These are phyloP conservation scores for Cephalopholis sonnerati DNA, from an alignment of 2,113 vertebrate species.

Conservation along the genomic window DNA sequence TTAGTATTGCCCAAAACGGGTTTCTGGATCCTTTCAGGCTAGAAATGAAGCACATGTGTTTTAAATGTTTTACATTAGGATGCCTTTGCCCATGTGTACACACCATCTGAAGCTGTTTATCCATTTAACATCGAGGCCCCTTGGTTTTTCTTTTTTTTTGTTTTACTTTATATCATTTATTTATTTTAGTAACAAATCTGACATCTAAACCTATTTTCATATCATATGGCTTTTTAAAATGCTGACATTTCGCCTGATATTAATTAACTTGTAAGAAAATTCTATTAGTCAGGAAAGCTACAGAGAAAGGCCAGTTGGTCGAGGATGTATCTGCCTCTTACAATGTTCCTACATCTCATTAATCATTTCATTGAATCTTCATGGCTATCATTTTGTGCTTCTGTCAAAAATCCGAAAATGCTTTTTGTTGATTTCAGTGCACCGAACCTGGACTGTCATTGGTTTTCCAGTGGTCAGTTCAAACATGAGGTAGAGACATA, in stretches of 20 bases:
- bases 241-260: conserved; percentile 23
- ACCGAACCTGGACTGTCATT: conserved; percentile 22
- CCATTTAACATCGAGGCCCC: conserved; percentile 32
- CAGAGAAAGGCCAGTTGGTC: conserved; percentile 60
- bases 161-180: conserved; percentile 29
- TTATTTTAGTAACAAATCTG: conserved; percentile 57
- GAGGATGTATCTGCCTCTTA: conserved; percentile 17
- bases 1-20: conserved; percentile 50
- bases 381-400: conserved; percentile 73
- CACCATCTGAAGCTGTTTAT: conserved; percentile 18
- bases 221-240: conserved; percentile 69
- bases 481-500: conserved; percentile 74
- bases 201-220: conserved; percentile 48
- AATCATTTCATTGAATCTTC: conserved; percentile 32
- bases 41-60: conserved; percentile 33
- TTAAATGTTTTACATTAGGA: conserved; percentile 22
- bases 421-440: conserved; percentile 46
- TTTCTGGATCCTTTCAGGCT: conserved; percentile 43
- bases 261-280: conserved; percentile 53
- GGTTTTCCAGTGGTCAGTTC: conserved; percentile 42
- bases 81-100: neutral
- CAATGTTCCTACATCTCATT: conserved; percentile 36
- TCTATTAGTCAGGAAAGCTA: conserved; percentile 44
- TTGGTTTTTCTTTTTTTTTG: conserved; percentile 20
- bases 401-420: conserved; percentile 37